Base-by-base conservation (phyloP, 2,113 vertebrate genomes). In the Alaudala cheleensis region DNA sequence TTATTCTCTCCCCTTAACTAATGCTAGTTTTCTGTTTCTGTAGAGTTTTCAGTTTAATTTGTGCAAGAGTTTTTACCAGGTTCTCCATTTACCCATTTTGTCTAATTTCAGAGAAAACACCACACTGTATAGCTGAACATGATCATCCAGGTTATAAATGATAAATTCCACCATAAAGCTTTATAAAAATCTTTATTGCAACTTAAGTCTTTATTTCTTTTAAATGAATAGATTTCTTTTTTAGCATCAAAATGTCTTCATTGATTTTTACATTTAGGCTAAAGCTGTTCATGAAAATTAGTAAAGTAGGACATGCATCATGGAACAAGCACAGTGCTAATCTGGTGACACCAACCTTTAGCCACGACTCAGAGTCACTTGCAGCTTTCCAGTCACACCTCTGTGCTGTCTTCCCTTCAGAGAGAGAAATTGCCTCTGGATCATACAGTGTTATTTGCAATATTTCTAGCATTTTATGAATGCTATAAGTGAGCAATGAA, bases 131-230 rank as follows among this genome's bases (percentile, higher is more conserved):
- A 92, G 53, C 69, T 8, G 42, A 78, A 60, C 40, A 15, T 19
- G 53, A 62, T 58, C 64, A 72, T 39, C 34, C 67, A 50, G 51
- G 47, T 71, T 88, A 78, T 73, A 88, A 93, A 94, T 81, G 50
- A 94, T 54, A 87, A 90, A 88, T 83, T 81, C 80, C 65, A 90
- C 49, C 34, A 69, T n/a, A 79, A 88, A 44, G 53, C 65, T 81
- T 81, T 81, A 79, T 81, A 92, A 96, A 94, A 95, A 83, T 40
- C 93, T 97, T 97, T 96, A 96, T 97, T 97, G 78, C 51, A 21
- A 45, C 81, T 86, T 69, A 74, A 69, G 19, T 4, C 93, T 96
- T 95, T 86, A 80, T 91, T 88, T 93, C 78, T 95, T 83, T 83
- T 37, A 65, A 66, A 80, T 53, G 51, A 92, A 90, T 28, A 51